Evolutionary conservation across 2,797 vertebrate species (phyloP), one percentile per base, ranked within the genome.

Genomic region (Astyanax mexicanus): DNA sequence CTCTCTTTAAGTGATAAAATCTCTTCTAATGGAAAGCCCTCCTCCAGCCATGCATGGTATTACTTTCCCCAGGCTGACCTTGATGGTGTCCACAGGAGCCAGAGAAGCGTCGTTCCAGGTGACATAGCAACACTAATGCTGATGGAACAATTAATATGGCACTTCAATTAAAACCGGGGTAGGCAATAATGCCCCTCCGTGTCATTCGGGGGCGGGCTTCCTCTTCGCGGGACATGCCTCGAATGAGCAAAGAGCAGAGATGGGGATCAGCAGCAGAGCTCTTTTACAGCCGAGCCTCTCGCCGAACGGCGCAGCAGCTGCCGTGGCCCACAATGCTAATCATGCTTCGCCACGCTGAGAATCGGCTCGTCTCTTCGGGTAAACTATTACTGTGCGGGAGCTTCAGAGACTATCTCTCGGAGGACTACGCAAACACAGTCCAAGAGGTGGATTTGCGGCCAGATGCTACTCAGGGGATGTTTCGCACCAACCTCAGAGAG

Each of bases 381-480:
- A 88, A 90, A 90, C 81, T 82, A 88, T 87, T 84, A 84, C 84
- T 90, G 86, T 87, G 84, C 80, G 83, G 84, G 83, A 89, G 89
- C 86, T 87, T 91, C 82, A 85, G 80, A 90, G 85, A 86, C 86
- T 62, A 25, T 58, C 69, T 91, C 91, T 92, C 91, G 60, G 72
- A 88, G 89, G 90, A 90, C 86, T 84, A 77, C 82, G 86, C 85
- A 88, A 84, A 90, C 87, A 87, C 88, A 91, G 90, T 93, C 90
- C 84, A 90, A 88, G 85, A 78, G 90, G 89, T 91, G 86, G 88
- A 88, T 92, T 89, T 87, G 80, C 71, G 77, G 90, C 89, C 90
- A 90, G 85, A 79, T 90, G 88, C 90, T 90, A 89, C 92, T 93
- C 87, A 85, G 81, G 86, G 87, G 91, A 90, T 85, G 87, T 91